Evolutionary conservation across 2,888 invertebrate genomes (phyloP).

Genomic region (Glyphotaelius pellucidus): DNA sequence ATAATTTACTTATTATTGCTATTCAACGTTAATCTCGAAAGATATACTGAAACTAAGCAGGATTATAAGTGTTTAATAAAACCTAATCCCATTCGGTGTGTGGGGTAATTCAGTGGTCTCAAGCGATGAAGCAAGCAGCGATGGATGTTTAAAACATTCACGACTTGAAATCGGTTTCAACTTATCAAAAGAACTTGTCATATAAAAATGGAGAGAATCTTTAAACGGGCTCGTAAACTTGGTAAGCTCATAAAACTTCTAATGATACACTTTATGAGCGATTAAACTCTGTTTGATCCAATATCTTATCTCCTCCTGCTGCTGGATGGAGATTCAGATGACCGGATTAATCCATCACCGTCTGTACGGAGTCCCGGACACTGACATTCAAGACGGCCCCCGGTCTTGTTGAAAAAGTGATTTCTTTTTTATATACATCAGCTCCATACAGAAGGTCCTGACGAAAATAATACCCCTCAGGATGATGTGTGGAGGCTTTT

Average conservation of each 20-base stretch:
- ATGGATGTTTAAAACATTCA: not conserved
- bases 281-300: slow-evolving; percentile 5
- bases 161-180: slow-evolving; percentile 11
- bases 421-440: not conserved
- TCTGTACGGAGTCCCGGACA: not conserved
- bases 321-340: not conserved
- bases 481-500: too few species aligned
- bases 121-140: not conserved
- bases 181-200: slow-evolving; percentile 17
- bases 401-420: not conserved
- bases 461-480: too few species aligned
- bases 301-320: not conserved
- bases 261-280: slow-evolving; percentile 20
- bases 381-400: not conserved
- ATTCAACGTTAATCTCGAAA: not conserved
- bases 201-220: not conserved
- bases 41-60: not conserved
- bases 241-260: slow-evolving; percentile 6
- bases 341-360: not conserved
- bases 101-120: not conserved
- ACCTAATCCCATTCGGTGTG: not conserved
- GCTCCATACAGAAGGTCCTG: too few species aligned
- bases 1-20: not conserved
- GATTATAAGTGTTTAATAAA: not conserved
- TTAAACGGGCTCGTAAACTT: not conserved